Base-by-base conservation (phyloP, 2,113 vertebrate genomes). In the Lophius piscatorius region DNA sequence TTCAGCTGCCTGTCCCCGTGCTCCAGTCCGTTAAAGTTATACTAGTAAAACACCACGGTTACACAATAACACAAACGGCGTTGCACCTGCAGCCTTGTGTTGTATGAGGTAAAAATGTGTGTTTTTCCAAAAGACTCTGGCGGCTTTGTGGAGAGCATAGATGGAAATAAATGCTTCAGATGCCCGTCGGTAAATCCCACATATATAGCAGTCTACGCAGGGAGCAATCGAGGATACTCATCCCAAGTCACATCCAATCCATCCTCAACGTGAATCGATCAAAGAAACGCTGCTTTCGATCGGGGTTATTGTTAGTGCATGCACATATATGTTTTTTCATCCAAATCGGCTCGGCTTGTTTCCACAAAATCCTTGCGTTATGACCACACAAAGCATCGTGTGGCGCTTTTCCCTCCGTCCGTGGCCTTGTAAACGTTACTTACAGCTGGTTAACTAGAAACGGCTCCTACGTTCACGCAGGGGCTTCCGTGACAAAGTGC, bases 1-100 rank as follows among this genome's bases (percentile, higher is more conserved):
- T 90, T 94, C 96, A 92, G 94, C 94, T 91, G 78, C 90, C 90
- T 89, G 84, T 83, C 87, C 89, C 93, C 84, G 86, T 57, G 70
- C 54, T 46, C 63, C 90, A 76, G 90, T 69, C 54, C 63, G 48
- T 61, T 50, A 23, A 64, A 50, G 57, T n/a, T 51, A 41, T 35
- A 47, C 9, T n/a, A 47, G 69, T 51, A 62, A 88, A 67, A 75
- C 55, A 73, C 16, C 33, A 55, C 56, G 63, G 40, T 74, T 51
- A 40, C 69, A 52, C 50, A 62, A 9, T 1, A 4, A 58, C 41
- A 42, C 57, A 51, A 64, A 31, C 58, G 24, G 31, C 31, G 20
- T 18, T 6, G n/a, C 31, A 5, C 17, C 16, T 5, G 34, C 35
- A 34, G 28, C 71, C 62, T 52, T 24, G 50, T 4, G 42, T 12